Evolutionary conservation across 2,888 invertebrate species (phyloP).

Genomic region (Noctua fimbriata): DNA sequence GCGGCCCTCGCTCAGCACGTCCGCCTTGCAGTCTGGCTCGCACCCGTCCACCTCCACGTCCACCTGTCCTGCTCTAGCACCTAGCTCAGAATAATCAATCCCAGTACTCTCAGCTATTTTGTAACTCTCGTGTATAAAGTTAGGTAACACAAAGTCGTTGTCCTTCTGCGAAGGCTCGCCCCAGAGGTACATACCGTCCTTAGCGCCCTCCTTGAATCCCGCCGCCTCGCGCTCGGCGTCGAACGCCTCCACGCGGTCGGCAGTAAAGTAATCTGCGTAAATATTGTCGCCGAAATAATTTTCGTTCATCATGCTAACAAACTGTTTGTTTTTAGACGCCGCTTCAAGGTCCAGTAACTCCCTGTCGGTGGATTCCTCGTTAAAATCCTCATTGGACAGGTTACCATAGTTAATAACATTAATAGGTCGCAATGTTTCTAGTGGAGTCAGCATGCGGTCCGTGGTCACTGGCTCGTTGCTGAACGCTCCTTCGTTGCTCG

Average conservation of each 20-base stretch:
- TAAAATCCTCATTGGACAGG: conserved; percentile 80
- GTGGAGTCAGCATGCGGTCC: conserved; percentile 73
- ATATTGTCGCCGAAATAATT: conserved; percentile 88
- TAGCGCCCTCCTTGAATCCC: conserved; percentile 77
- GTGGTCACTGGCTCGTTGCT: conserved; percentile 78
- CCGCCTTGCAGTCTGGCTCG: conserved; percentile 83
- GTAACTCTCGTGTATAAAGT: conserved; percentile 87
- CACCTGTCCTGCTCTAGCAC: conserved; percentile 66
- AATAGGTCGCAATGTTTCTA: conserved; percentile 84
- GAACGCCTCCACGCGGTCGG: conserved; percentile 85
- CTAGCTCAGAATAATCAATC: conserved; percentile 80
- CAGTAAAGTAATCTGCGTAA: conserved; percentile 87
- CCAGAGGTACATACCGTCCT: conserved; percentile 83
- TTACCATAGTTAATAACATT: conserved; percentile 85
- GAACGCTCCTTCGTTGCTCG: conserved; percentile 81
- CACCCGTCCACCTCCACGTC: conserved; percentile 73
- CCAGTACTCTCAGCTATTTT: conserved; percentile 84
- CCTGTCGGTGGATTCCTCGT: conserved; percentile 84
- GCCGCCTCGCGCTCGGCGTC: conserved; percentile 78
- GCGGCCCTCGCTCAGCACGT: conserved; percentile 81
- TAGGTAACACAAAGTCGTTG: conserved; percentile 85
- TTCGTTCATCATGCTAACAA: conserved; percentile 87
- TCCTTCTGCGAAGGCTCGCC: conserved; percentile 85
- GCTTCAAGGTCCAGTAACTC: conserved; percentile 85
- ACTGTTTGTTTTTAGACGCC: conserved; percentile 85